Evolutionary conservation across 1,140 invertebrate species (phyloP).

Genomic region (Drosophila pachea): DNA sequence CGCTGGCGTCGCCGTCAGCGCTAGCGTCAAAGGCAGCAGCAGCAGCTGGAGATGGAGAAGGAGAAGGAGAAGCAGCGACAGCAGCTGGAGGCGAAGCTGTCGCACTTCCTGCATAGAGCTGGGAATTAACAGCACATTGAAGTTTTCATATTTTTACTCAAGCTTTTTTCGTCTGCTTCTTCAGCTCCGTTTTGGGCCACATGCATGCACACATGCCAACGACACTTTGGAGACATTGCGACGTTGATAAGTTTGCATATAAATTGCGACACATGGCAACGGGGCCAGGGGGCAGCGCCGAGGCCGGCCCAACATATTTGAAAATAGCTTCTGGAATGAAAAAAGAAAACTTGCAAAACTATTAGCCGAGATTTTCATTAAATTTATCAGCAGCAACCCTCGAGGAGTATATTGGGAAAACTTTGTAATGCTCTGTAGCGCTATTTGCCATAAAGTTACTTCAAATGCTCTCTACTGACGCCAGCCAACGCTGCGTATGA

Average conservation of each 20-base stretch:
- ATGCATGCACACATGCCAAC: slow-evolving; percentile 59
- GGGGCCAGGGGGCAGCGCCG: slow-evolving; percentile 10
- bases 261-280: slow-evolving; percentile 69
- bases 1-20: slow-evolving; percentile 5
- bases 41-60: slow-evolving; percentile 22
- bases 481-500: slow-evolving; percentile 62
- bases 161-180: slow-evolving; percentile 15
- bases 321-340: too few species aligned
- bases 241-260: slow-evolving; percentile 77
- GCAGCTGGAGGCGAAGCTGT: slow-evolving; percentile 29
- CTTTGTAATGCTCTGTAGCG: slow-evolving; percentile 42
- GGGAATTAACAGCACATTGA: slow-evolving; percentile 73
- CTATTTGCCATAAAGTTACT: slow-evolving; percentile 53
- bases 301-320: slow-evolving; percentile 10
- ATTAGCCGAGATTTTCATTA: slow-evolving; percentile 74
- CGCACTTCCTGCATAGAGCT: slow-evolving; percentile 42
- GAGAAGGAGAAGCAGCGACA: slow-evolving; percentile 22
- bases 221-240: slow-evolving; percentile 67
- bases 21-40: slow-evolving; percentile 25
- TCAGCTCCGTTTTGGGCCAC: slow-evolving; percentile 18
- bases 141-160: slow-evolving; percentile 24
- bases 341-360: slow-evolving; percentile 34
- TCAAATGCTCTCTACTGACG: slow-evolving; percentile 35
- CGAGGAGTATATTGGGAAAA: slow-evolving; percentile 56
- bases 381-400: slow-evolving; percentile 63